Percentiles rank a stretch among this genome's conserved stretches.
phyloP scores from a whole-genome alignment of 2,113 vertebrate genomes.

The Synodontis membranacea region DNA sequence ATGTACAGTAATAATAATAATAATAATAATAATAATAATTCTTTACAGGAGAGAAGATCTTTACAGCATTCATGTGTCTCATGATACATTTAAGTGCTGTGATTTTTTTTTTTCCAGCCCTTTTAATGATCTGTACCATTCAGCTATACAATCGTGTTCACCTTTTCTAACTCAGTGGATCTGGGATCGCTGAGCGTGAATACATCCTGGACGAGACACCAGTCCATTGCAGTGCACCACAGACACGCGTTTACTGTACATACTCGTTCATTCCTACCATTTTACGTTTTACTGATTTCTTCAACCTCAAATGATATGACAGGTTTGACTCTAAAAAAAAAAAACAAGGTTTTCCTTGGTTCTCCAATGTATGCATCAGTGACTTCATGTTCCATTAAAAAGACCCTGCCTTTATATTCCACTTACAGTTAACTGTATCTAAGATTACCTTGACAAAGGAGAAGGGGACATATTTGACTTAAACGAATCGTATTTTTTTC shows the following conservation, averaged over 20 bases:
- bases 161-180: background rate
- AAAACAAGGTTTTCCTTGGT: background rate
- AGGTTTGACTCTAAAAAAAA: background rate
- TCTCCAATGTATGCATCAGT: constrained; percentile 12
- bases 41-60: background rate
- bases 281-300: constrained; percentile 1
- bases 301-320: constrained; percentile 6
- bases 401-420: background rate
- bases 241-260: too few relatives aligned
- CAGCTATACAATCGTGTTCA: background rate
- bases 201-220: too few relatives aligned
- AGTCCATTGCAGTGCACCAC: too few relatives aligned
- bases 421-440: background rate
- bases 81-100: background rate
- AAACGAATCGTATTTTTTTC: constrained; percentile 33
- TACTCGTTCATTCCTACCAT: too few relatives aligned
- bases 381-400: background rate
- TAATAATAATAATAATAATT: too few relatives aligned
- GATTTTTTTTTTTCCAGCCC: background rate
- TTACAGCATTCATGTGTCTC: background rate
- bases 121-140: background rate
- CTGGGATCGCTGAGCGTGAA: too few relatives aligned
- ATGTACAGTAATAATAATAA: too few relatives aligned
- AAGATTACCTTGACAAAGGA: constrained; percentile 33
- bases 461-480: constrained; percentile 4